These are phyloP conservation scores for Caenorhabditis remanei DNA, from an alignment of 1,140 invertebrate species.

Conservation along the genomic window DNA sequence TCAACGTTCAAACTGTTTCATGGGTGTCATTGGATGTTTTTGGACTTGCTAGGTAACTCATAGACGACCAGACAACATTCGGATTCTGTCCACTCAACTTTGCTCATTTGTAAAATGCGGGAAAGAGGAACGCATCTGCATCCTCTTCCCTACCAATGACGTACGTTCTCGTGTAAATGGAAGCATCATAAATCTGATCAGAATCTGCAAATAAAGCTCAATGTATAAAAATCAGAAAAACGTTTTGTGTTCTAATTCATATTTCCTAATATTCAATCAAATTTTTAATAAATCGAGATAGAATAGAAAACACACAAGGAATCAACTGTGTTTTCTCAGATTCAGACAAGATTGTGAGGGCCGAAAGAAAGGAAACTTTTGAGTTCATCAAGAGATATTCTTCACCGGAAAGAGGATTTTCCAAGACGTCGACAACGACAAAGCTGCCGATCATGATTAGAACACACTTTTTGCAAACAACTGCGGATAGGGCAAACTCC, in stretches of 20 bases:
- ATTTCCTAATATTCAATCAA: not conserved
- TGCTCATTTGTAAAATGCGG: no score
- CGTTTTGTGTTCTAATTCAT: not conserved
- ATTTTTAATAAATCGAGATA: not conserved
- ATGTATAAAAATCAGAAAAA: not conserved
- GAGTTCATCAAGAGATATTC: slow-evolving; percentile 50
- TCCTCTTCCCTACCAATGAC: no score
- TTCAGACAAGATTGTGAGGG: no score
- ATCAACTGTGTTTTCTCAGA: not conserved
- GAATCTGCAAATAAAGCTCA: not conserved
- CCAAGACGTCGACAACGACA: slow-evolving; percentile 10
- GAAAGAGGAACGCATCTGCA: no score
- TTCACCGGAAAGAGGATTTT: slow-evolving; percentile 29
- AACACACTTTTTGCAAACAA: slow-evolving; percentile 10
- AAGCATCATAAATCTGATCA: not conserved
- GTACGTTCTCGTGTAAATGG: no score
- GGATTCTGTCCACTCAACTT: no score
- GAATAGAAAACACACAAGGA: not conserved
- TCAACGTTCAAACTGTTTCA: no score
- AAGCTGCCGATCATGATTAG: not conserved
- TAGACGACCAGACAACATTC: no score
- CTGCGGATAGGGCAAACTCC: not conserved
- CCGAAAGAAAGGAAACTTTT: not conserved
- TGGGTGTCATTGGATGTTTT: no score
- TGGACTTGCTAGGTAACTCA: no score